phyloP scores from a whole-genome alignment of 1,140 invertebrate species.

The Drosophila oshimai region DNA sequence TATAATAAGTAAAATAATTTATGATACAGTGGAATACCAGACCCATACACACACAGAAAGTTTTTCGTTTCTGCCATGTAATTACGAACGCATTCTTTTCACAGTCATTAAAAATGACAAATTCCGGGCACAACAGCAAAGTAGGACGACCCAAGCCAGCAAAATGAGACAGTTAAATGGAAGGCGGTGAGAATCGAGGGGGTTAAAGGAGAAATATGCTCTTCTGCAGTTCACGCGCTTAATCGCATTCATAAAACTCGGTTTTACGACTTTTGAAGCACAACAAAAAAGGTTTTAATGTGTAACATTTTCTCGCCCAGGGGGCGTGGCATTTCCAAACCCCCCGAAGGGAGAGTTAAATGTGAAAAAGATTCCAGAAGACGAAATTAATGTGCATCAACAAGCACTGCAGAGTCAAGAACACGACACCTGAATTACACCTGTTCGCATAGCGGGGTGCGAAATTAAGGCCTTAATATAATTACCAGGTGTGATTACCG shows the following conservation, averaged over 20 bases:
- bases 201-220: conserved; percentile 63
- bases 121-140: conserved; percentile 69
- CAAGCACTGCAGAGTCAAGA: background rate
- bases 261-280: conserved; percentile 75
- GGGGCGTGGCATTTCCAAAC: background rate
- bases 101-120: conserved; percentile 80
- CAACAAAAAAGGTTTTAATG: conserved; percentile 59
- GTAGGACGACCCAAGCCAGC: conserved; percentile 31
- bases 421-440: conserved; percentile 1
- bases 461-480: conserved; percentile 49
- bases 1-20: conserved; percentile 68
- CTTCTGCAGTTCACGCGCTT: conserved; percentile 74
- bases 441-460: background rate
- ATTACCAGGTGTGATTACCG: conserved; percentile 53
- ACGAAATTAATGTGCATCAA: conserved; percentile 48
- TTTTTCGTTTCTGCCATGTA: conserved; percentile 62
- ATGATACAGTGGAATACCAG: conserved; percentile 62
- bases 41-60: conserved; percentile 27
- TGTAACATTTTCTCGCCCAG: conserved; percentile 44
- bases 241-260: conserved; percentile 79
- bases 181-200: conserved; percentile 5
- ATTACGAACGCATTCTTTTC: conserved; percentile 77
- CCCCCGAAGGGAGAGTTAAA: conserved; percentile 38
- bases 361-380: conserved; percentile 62
- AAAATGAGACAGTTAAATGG: conserved; percentile 1